Evolutionary conservation across 1,140 invertebrate species (phyloP), one percentile per base, ranked within the genome.

Genomic region (Solen grandis): DNA sequence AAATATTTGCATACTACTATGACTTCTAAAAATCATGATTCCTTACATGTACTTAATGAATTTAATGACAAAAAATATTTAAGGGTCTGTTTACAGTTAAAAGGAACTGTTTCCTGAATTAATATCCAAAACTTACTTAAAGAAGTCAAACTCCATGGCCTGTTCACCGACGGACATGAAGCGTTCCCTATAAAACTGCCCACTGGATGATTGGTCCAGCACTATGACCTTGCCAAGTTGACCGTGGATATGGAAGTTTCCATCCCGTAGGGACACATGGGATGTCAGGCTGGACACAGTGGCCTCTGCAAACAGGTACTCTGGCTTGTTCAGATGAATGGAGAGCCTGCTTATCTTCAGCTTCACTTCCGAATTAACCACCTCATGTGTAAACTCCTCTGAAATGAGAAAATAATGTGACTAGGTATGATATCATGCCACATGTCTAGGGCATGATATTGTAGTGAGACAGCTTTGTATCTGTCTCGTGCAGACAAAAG

Each of bases 101-200:
- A n/a, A n/a, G n/a, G n/a, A n/a, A n/a, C n/a, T n/a, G n/a, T n/a
- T n/a, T n/a, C n/a, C n/a, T n/a, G n/a, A n/a, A n/a, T n/a, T n/a
- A n/a, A n/a, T n/a, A n/a, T n/a, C n/a, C n/a, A n/a, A n/a, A n/a
- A 85, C 89, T 85, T 89, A 93, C 90, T 92, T 93, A 82, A 94
- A 93, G 55, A 94, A 87, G 66, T 96, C 93, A 91, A 98, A 96
- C 86, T 96, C 95, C 16, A 98, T 91, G 19, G 96, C 96, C 89
- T 91, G 88, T 19, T 97, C 94, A 0, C 96, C 96, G 77, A 96
- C 95, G 3, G 97, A 97, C 4, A 96, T 91, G 91, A 99, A 97
- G 78, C 96, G 94, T 91, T 98, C 96, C 27, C 95, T 94, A 91
- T 98, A 99, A 57, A 96, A 93, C 70, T 93, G 89, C 1, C 96